Evolutionary conservation across 2,888 invertebrate species (phyloP), one percentile per base, ranked within the genome.

Genomic region (Cantharis nigra): DNA sequence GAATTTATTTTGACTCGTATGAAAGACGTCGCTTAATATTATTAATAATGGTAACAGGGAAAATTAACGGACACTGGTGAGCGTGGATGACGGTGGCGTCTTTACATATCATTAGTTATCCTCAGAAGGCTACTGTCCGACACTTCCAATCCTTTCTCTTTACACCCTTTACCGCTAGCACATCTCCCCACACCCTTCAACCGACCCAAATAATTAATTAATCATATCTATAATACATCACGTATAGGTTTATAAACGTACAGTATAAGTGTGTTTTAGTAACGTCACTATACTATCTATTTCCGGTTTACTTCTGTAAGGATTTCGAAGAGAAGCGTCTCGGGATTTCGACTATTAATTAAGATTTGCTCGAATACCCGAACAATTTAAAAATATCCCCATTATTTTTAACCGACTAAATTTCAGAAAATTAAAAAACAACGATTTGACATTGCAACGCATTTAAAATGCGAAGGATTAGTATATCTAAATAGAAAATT

Each of bases 21-120:
- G 75, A 78, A 78, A 78, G 72, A 71, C 72, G 71, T 79, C 78
- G 81, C 82, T 81, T 80, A 82, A 82, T 81, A 82, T 82, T 83
- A 83, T 84, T 84, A 84, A 84, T 84, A 84, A 83, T 82, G 83
- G 82, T 82, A 83, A 83, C 82, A 81, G 82, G 83, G 83, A 84
- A 84, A 83, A 84, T 83, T 82, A 81, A 78, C 80, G 82, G 79
- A 80, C 79, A 78, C 63, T 77, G 71, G 77, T 69, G 78, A 71
- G 77, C 79, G 80, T 81, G 81, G 83, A 83, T 82, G 82, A 82
- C 81, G 82, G 80, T 82, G 84, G 84, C 87, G 86, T 87, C 87
- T 87, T 87, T 87, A 87, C 87, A 86, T 87, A 87, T 87, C 87
- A 87, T 87, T 87, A 87, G 87, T 87, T 87, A 87, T 87, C 87